A percentile compares a stretch with the other conserved stretches of the same genome.
phyloP scores from a whole-genome alignment of 2,797 vertebrate genomes.

The Pagetopsis macropterus region DNA sequence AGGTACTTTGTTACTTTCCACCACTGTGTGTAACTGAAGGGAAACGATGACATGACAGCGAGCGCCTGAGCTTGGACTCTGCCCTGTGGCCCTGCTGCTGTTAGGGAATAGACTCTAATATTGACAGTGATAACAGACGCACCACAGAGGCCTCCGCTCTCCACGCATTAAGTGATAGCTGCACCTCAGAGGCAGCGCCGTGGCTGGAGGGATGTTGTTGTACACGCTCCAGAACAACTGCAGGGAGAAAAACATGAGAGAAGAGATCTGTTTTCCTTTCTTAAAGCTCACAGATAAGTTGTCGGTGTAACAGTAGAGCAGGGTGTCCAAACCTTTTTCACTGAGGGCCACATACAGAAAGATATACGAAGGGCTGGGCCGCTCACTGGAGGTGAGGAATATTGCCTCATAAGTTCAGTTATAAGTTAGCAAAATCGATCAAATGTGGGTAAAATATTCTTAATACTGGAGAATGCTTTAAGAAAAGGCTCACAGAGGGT shows the following conservation, averaged over 20 bases:
- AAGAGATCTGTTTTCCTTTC: neutral
- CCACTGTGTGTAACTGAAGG: neutral
- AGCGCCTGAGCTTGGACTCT: neutral
- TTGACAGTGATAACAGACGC: slow-evolving; percentile 40
- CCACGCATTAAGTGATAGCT: slow-evolving; percentile 94
- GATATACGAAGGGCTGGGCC: too few species aligned
- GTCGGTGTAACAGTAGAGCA: too few species aligned
- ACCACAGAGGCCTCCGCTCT: slow-evolving; percentile 91
- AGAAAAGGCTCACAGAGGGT: too few species aligned
- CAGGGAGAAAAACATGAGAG: slow-evolving; percentile 13
- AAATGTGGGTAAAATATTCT: too few species aligned
- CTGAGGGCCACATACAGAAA: too few species aligned
- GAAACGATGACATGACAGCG: neutral
- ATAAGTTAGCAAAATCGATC: too few species aligned
- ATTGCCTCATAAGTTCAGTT: too few species aligned
- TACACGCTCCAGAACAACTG: slow-evolving; percentile 96
- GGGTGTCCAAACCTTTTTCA: too few species aligned
- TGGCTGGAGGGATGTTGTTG: slow-evolving; percentile 92
- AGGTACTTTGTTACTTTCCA: too few species aligned
- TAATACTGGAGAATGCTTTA: too few species aligned
- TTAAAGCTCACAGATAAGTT: neutral
- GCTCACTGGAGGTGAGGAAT: too few species aligned
- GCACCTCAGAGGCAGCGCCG: slow-evolving; percentile 87
- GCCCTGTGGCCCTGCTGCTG: neutral
- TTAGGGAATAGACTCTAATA: neutral